A percentile compares a stretch with the other conserved stretches of the same genome.
These are phyloP conservation scores for Indicator maculatus DNA, from an alignment of 2,113 vertebrate species.

Conservation along the genomic window DNA sequence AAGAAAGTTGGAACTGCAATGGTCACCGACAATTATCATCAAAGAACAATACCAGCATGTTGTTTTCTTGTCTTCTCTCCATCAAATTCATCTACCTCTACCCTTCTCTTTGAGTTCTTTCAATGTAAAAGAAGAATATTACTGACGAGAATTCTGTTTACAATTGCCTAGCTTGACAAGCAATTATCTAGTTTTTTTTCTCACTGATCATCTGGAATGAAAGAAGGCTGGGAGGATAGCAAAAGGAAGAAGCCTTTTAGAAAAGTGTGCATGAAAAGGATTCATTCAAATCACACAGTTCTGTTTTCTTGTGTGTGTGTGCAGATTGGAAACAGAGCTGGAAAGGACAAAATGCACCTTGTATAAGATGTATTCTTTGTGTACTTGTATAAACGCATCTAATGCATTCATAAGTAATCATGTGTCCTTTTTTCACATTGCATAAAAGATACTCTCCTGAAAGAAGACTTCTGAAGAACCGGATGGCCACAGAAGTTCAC, in stretches of 20 bases:
- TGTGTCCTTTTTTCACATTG: neutral
- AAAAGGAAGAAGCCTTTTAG: neutral
- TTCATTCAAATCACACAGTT: neutral
- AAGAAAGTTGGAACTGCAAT: conserved; percentile 30
- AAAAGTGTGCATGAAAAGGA: neutral
- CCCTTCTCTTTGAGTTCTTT: neutral
- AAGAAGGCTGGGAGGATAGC: neutral
- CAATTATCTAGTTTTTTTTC: neutral
- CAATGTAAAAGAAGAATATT: neutral
- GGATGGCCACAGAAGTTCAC: neutral
- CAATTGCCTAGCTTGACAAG: neutral
- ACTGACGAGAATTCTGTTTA: neutral
- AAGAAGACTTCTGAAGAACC: neutral
- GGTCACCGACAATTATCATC: conserved; percentile 43
- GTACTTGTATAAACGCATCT: neutral
- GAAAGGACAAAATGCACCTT: neutral
- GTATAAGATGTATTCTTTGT: neutral
- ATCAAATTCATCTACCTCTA: neutral
- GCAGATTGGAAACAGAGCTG: neutral
- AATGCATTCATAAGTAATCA: neutral
- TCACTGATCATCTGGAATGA: neutral
- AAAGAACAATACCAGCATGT: neutral
- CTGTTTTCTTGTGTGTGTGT: neutral
- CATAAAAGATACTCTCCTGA: neutral
- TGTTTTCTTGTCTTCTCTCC: neutral